phyloP scores from a whole-genome alignment of 2,888 invertebrate genomes.

The Steinernema scapterisci region DNA sequence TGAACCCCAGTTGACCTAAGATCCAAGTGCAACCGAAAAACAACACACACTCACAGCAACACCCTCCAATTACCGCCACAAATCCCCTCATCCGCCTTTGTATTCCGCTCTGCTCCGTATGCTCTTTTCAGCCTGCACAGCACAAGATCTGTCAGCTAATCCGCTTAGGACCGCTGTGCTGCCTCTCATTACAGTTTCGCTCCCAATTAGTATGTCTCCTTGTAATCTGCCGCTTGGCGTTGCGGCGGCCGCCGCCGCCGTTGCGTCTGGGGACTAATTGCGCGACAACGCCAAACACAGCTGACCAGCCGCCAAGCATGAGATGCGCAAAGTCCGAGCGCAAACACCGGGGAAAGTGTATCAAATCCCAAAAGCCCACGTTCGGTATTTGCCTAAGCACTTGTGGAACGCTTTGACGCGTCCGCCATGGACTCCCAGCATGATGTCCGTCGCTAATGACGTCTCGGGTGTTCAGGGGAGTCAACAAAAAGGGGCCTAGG shows the following conservation, averaged over 20 bases:
- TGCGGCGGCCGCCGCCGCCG: no score
- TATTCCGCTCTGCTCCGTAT: background rate
- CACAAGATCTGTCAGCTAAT: slow-evolving; percentile 23
- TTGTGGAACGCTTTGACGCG: slow-evolving; percentile 17
- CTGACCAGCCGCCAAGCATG: slow-evolving; percentile 1
- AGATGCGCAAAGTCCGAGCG: background rate
- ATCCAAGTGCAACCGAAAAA: background rate
- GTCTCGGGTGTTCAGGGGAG: no score
- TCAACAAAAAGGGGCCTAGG: no score
- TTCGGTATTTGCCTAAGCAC: background rate
- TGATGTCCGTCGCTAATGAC: background rate
- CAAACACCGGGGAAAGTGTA: slow-evolving; percentile 20
- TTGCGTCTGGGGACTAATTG: background rate
- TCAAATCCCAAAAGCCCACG: slow-evolving; percentile 15
- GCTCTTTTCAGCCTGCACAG: background rate
- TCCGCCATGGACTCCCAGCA: slow-evolving; percentile 6
- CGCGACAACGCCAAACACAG: slow-evolving; percentile 24
- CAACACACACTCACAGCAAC: background rate
- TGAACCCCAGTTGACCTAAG: background rate
- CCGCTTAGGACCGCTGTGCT: slow-evolving; percentile 28
- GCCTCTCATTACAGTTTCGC: slow-evolving; percentile 29
- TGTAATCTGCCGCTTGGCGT: slow-evolving; percentile 13
- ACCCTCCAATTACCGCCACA: background rate
- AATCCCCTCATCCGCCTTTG: slow-evolving; percentile 13
- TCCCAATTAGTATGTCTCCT: slow-evolving; percentile 19